These are phyloP conservation scores for Eupithecia exiguata DNA, from an alignment of 2,888 invertebrate species.

Conservation along the genomic window DNA sequence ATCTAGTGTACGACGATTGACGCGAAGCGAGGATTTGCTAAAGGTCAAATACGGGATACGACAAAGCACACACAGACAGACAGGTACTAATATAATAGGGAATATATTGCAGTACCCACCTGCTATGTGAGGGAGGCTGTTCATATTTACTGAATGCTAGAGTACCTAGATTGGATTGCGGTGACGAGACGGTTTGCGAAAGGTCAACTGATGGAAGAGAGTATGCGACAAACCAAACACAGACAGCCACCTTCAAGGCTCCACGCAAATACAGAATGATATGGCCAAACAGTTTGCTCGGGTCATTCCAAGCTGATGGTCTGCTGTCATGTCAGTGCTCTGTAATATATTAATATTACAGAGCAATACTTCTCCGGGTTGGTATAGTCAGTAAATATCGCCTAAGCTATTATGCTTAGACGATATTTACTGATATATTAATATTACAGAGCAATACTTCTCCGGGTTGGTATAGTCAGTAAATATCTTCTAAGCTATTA, in stretches of 20 bases:
- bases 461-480: no score
- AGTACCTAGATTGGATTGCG: not conserved
- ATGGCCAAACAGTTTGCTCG: not conserved
- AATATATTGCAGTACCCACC: conserved; percentile 39
- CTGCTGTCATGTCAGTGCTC: no score
- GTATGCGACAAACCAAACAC: not conserved
- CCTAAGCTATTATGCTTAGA: no score
- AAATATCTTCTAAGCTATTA: no score
- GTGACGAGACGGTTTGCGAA: not conserved
- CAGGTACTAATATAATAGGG: conserved; percentile 1
- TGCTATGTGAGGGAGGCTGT: conserved; percentile 38
- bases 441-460: no score
- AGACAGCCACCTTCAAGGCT: not conserved
- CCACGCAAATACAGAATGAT: not conserved
- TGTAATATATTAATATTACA: no score
- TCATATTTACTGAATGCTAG: conserved; percentile 35
- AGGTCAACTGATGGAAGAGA: not conserved
- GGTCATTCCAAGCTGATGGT: not conserved
- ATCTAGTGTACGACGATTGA: not conserved
- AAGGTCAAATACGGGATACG: not conserved
- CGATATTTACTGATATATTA: no score
- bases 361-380: no score
- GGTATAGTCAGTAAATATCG: no score
- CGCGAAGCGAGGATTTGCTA: not conserved
- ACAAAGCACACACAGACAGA: not conserved